These are phyloP conservation scores for Neofelis nebulosa DNA, from an alignment of 2,113 vertebrate genomes.

Conservation along the genomic window DNA sequence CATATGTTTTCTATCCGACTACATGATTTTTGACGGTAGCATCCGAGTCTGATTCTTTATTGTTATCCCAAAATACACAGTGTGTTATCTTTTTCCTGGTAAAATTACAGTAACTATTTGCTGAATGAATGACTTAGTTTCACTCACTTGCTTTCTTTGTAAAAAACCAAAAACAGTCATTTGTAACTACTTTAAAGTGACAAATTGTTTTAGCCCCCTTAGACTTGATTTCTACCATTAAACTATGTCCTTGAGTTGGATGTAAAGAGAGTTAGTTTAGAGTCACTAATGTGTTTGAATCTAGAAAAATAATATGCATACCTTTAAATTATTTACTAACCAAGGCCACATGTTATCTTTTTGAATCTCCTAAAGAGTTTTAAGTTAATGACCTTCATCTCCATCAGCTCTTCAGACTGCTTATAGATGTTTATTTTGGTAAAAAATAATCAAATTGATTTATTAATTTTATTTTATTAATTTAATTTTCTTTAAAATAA, in stretches of 20 bases:
- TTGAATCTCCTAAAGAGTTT: not conserved
- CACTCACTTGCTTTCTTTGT: not conserved
- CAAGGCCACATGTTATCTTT: not conserved
- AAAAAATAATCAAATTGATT: not conserved
- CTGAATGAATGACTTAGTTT: not conserved
- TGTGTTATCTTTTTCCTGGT: not conserved
- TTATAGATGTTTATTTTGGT: not conserved
- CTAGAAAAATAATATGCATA: not conserved
- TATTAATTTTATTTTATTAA: not conserved
- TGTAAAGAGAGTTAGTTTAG: not conserved
- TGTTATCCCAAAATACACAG: not conserved
- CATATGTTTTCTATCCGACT: not conserved
- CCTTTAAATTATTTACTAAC: not conserved
- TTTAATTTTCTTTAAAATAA: not conserved
- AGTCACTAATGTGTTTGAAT: not conserved
- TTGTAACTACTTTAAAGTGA: constrained; percentile 4
- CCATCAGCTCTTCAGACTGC: not conserved
- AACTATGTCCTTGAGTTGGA: not conserved
- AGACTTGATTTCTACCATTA: not conserved
- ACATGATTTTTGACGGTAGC: not conserved
- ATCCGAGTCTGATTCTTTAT: not conserved
- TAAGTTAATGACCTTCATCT: not conserved
- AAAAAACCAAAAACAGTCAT: not conserved
- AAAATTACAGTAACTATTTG: not conserved
- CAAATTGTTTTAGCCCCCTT: not conserved